Conservation (phyloP, 2,113 vertebrate genomes). For the Hydrolagus affinis region DNA sequence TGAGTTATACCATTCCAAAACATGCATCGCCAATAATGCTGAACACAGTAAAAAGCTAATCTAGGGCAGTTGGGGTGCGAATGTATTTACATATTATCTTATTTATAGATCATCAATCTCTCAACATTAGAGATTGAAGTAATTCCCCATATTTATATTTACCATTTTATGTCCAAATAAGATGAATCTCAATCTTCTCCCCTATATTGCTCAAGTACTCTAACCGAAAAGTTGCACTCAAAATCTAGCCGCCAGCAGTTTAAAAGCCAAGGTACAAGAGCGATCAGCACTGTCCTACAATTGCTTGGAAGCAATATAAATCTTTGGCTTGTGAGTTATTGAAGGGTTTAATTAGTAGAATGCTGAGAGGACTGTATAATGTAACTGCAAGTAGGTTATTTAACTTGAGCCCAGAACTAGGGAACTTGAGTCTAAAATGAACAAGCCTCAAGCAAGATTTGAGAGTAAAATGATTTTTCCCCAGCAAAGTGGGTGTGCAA, state of each 20-base stretch:
- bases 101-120: neutral
- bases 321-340: neutral
- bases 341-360: neutral
- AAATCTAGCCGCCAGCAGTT: neutral
- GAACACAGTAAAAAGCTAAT: neutral
- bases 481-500: neutral
- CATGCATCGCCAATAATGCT: neutral
- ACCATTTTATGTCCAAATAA: too few species aligned
- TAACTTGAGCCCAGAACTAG: neutral
- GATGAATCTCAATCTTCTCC: too few species aligned
- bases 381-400: neutral
- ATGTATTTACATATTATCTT: neutral
- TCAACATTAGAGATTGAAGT: neutral
- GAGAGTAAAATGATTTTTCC: neutral
- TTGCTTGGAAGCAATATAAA: neutral
- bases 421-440: slow-evolving; percentile 5
- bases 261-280: neutral
- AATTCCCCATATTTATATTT: neutral
- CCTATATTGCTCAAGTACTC: too few species aligned
- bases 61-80: neutral
- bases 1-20: neutral
- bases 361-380: neutral
- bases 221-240: neutral
- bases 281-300: neutral
- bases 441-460: neutral